Base-by-base conservation (phyloP, 2,113 vertebrate species). In the Amblyopsis rosae region DNA sequence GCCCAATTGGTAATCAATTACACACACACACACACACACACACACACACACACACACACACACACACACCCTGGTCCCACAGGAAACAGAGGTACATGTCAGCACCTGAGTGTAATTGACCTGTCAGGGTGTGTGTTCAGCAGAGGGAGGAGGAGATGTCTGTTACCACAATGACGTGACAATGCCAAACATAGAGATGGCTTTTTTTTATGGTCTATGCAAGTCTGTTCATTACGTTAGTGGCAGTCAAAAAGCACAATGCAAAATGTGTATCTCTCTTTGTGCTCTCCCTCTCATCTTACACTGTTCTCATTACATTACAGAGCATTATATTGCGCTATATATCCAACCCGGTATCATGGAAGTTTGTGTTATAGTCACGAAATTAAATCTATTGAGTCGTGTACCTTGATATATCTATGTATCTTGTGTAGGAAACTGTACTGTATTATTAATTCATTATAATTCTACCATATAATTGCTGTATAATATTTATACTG, bases 61-160 rank as follows among this genome's bases (percentile, higher is more conserved):
- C 59, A 51, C 53, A 35, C 50, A 58, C 45, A 13, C 56, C 19
- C 17, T 13, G 49, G 13, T n/a, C 56, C 32, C 47, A 71, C 12
- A 59, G 66, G 16, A 26, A 72, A 26, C 61, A 46, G 69, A 83
- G 80, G 67, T 60, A 49, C 63, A 41, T n/a, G 58, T 84, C 69
- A 78, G 84, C 67, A 79, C 26, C 58, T 64, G 2, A n/a, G 51
- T 72, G 58, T 66, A 68, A 80, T 26, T 74, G 70, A 72, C 57
- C 72, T 72, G 72, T 65, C 47, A 26, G 19, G 53, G 65, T 64
- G 35, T 68, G 32, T 57, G 54, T 62, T 13, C 56, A 57, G 60
- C 3, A 47, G 69, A 62, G 10, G 69, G 63, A 63, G 56, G 53
- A 54, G 16, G 59, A 55, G 60, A 63, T 3, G 41, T 7, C 50